These are phyloP conservation scores for Nothocercus julius DNA, from an alignment of 2,113 vertebrate genomes.

Conservation along the genomic window DNA sequence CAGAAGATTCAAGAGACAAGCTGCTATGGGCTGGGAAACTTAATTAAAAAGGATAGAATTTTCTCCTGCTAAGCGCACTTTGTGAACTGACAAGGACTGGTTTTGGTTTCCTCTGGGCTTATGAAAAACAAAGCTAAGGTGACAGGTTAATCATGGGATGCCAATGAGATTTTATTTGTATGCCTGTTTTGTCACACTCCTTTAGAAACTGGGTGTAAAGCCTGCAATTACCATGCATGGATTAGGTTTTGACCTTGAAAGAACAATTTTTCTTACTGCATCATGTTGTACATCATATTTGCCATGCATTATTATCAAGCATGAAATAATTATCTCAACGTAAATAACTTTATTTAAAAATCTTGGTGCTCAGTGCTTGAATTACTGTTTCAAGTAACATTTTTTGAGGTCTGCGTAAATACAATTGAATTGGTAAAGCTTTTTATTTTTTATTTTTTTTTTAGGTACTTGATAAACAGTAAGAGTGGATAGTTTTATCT, in stretches of 20 bases:
- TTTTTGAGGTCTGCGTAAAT: neutral
- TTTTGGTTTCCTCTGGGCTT: neutral
- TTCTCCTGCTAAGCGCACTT: neutral
- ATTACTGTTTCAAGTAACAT: neutral
- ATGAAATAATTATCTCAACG: neutral
- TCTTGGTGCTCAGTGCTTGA: neutral
- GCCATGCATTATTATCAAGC: neutral
- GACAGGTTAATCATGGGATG: conserved; percentile 20
- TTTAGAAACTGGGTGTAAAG: neutral
- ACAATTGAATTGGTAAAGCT: accelerated
- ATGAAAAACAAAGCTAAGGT: conserved; percentile 20
- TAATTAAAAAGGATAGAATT: neutral
- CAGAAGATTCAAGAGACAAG: neutral
- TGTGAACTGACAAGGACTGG: conserved; percentile 15
- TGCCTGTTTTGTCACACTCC: neutral
- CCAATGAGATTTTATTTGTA: neutral
- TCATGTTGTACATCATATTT: neutral
- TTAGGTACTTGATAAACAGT: neutral
- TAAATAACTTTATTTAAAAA: neutral
- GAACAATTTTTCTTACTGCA: neutral
- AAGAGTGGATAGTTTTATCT: neutral
- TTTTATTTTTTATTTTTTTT: neutral
- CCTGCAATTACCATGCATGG: neutral
- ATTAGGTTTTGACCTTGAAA: conserved; percentile 6
- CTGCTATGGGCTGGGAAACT: neutral